Conservation (phyloP, 2,888 invertebrate genomes). For the Tetheella fluctuosa region DNA sequence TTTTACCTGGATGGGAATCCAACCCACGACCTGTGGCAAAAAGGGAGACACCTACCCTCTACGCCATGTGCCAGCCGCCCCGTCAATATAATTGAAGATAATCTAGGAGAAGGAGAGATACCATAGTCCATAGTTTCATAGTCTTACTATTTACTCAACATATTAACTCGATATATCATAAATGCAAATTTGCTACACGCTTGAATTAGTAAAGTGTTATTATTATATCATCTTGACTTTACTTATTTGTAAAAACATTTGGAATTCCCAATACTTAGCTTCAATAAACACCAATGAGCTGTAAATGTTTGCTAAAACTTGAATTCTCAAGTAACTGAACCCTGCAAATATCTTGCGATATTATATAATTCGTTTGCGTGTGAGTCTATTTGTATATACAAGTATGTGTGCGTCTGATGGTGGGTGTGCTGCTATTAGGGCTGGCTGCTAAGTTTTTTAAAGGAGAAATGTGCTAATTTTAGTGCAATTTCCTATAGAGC, state of each 20-base stretch:
- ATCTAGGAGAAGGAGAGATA: too few relatives aligned
- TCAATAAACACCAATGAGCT: not conserved
- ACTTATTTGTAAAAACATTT: not conserved
- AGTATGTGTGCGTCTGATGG: slow-evolving; percentile 9
- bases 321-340: slow-evolving; percentile 1
- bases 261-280: not conserved
- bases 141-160: too few relatives aligned
- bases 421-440: not conserved
- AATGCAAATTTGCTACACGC: not conserved
- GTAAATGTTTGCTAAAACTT: not conserved
- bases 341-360: not conserved
- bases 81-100: too few relatives aligned
- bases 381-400: not conserved
- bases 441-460: slow-evolving; percentile 11
- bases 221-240: slow-evolving; percentile 2
- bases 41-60: too few relatives aligned
- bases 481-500: too few relatives aligned
- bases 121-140: too few relatives aligned
- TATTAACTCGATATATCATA: not conserved
- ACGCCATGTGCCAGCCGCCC: too few relatives aligned
- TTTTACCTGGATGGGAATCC: too few relatives aligned
- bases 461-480: too few relatives aligned
- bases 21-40: too few relatives aligned
- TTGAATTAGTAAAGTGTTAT: not conserved
- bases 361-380: not conserved